Percentiles rank a stretch among this genome's conserved stretches.
Evolutionary conservation across 2,888 invertebrate species (phyloP).

Genomic region (Eutolmus rufibarbis): DNA sequence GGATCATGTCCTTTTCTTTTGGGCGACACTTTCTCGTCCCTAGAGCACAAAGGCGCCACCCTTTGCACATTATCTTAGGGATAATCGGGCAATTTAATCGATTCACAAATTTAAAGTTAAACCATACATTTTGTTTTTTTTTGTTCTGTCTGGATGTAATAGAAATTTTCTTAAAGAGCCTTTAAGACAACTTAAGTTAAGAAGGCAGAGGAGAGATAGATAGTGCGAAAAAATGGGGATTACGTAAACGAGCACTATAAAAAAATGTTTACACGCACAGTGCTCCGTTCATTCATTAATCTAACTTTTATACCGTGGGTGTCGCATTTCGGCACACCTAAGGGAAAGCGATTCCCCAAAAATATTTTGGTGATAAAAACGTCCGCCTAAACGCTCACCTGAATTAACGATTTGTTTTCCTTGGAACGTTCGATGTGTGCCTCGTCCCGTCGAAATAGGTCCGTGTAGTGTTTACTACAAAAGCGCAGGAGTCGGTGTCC

Average conservation of each 20-base stretch:
- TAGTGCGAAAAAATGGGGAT: neutral
- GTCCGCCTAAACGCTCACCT: conserved; percentile 5
- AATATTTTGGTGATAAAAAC: neutral
- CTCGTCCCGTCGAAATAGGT: neutral
- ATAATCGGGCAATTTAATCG: neutral
- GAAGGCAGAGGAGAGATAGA: neutral
- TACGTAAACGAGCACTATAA: neutral
- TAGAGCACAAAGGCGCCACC: neutral
- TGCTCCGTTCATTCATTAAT: neutral
- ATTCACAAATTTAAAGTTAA: neutral
- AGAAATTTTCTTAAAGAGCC: neutral
- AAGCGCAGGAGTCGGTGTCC: conserved; percentile 4
- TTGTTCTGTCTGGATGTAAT: neutral
- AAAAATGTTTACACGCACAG: neutral
- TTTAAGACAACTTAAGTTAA: neutral
- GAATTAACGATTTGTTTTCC: conserved; percentile 36
- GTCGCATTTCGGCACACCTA: neutral
- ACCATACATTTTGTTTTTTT: neutral
- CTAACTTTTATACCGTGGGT: neutral
- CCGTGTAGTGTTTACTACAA: conserved; percentile 1
- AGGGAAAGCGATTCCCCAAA: neutral
- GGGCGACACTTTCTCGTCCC: neutral
- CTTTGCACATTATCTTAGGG: neutral
- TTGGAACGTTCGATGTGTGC: neutral
- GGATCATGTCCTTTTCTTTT: neutral